These are phyloP conservation scores for Euspilapteryx auroguttella DNA, from an alignment of 2,888 invertebrate genomes.

Conservation along the genomic window DNA sequence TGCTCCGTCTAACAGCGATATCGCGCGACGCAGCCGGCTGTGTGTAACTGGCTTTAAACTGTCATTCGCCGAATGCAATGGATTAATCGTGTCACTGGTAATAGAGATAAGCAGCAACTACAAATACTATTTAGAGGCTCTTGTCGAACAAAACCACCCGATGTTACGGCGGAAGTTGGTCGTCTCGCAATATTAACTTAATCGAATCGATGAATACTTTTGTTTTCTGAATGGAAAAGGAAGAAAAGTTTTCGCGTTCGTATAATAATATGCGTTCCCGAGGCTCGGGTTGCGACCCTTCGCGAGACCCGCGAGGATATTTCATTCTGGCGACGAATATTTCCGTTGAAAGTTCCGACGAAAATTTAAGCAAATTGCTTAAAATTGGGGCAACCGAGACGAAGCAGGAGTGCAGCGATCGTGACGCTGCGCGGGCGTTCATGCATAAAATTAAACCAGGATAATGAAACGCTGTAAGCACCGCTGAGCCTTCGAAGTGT, in stretches of 20 bases:
- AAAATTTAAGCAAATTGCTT: conserved; percentile 12
- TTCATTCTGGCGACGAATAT: conserved; percentile 2
- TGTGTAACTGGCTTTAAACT: neutral
- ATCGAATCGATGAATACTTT: too few species aligned
- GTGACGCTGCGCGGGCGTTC: conserved; percentile 31
- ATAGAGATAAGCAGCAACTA: too few species aligned
- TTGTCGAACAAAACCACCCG: too few species aligned
- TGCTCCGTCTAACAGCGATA: conserved; percentile 14
- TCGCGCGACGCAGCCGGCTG: conserved; percentile 8
- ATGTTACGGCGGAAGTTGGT: too few species aligned
- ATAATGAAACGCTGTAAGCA: conserved; percentile 39
- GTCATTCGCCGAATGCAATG: conserved; percentile 1
- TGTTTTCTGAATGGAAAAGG: too few species aligned
- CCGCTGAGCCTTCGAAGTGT: conserved; percentile 21
- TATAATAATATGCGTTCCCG: too few species aligned
- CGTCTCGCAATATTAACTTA: too few species aligned
- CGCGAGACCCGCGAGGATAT: neutral
- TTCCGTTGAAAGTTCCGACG: conserved; percentile 4
- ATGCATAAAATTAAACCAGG: conserved; percentile 58
- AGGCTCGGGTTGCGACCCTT: neutral
- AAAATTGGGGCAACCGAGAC: conserved; percentile 11
- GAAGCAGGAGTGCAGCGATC: conserved; percentile 11
- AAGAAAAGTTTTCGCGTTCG: too few species aligned
- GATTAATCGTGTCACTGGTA: too few species aligned
- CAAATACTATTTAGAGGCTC: too few species aligned